Evolutionary conservation across 2,113 vertebrate species (phyloP).

Genomic region (Balaenoptera acutorostrata): DNA sequence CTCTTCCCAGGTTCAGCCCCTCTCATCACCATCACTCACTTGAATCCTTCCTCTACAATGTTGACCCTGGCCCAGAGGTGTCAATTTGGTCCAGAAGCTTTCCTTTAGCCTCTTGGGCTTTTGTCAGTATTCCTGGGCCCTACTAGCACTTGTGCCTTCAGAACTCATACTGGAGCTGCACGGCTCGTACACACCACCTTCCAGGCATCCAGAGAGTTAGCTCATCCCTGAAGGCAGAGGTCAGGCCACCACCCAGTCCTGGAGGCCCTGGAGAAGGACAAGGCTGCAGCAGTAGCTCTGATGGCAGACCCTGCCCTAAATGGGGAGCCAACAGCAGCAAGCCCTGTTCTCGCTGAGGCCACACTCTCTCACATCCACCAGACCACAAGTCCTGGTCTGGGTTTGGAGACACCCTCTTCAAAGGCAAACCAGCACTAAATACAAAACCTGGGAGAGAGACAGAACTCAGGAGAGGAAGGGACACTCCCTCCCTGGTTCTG

Average conservation of each 20-base stretch:
- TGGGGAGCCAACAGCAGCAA: background rate
- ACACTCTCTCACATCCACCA: background rate
- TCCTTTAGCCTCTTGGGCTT: background rate
- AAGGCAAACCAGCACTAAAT: background rate
- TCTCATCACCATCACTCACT: background rate
- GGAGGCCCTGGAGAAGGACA: background rate
- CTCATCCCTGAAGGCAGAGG: background rate
- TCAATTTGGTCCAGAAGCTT: background rate
- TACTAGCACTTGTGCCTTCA: too few relatives aligned
- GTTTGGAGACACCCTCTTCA: background rate
- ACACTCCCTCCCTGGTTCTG: background rate
- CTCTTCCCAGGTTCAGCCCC: background rate
- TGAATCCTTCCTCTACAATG: background rate
- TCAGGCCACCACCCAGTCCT: background rate
- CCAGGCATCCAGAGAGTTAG: background rate
- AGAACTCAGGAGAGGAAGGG: too few relatives aligned
- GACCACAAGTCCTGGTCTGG: background rate
- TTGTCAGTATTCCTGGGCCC: background rate
- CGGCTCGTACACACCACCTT: background rate
- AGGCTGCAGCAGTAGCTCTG: background rate
- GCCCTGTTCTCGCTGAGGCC: accelerated
- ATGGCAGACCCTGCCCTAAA: background rate
- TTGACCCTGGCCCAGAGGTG: background rate
- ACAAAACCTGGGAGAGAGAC: background rate
- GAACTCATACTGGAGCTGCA: accelerated